Conservation (phyloP, 2,888 invertebrate species). For the Volucella zonaria region DNA sequence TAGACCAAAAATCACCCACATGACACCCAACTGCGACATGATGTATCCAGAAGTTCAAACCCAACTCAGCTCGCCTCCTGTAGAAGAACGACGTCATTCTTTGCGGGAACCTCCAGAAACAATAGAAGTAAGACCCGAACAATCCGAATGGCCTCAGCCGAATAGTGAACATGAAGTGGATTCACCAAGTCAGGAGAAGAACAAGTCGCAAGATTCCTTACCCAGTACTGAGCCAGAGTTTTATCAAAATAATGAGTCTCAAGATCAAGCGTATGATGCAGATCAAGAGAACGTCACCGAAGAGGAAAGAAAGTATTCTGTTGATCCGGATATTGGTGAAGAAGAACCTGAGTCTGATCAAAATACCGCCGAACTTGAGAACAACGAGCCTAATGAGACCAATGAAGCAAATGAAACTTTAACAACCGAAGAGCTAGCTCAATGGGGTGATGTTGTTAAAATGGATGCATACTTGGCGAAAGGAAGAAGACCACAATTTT, state of each 20-base stretch:
- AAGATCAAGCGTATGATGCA: conserved; percentile 33
- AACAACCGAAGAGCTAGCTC: conserved; percentile 80
- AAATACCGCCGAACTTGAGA: conserved; percentile 79
- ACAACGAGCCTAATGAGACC: conserved; percentile 79
- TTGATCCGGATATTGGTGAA: conserved; percentile 51
- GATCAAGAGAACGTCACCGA: conserved; percentile 42
- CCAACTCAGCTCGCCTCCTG: conserved; percentile 42
- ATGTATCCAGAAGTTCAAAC: conserved; percentile 58
- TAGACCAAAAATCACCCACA: conserved; percentile 55
- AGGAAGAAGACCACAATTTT: conserved; percentile 94
- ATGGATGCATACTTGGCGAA: conserved; percentile 93
- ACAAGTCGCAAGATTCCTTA: conserved; percentile 31
- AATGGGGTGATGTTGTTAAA: conserved; percentile 88
- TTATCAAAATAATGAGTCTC: conserved; percentile 51
- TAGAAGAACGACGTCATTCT: conserved; percentile 31
- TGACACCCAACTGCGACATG: conserved; percentile 44
- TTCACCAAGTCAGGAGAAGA: conserved; percentile 18
- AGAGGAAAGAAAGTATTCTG: conserved; percentile 56
- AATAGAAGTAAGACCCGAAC: conserved; percentile 21
- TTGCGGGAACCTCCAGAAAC: conserved; percentile 27
- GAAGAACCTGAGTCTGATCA: conserved; percentile 75
- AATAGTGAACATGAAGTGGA: conserved; percentile 30
- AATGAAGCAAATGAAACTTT: conserved; percentile 68
- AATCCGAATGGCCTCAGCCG: conserved; percentile 45
- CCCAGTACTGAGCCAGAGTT: conserved; percentile 46